phyloP scores from a whole-genome alignment of 2,888 invertebrate species.

The Bombyx huttoni region DNA sequence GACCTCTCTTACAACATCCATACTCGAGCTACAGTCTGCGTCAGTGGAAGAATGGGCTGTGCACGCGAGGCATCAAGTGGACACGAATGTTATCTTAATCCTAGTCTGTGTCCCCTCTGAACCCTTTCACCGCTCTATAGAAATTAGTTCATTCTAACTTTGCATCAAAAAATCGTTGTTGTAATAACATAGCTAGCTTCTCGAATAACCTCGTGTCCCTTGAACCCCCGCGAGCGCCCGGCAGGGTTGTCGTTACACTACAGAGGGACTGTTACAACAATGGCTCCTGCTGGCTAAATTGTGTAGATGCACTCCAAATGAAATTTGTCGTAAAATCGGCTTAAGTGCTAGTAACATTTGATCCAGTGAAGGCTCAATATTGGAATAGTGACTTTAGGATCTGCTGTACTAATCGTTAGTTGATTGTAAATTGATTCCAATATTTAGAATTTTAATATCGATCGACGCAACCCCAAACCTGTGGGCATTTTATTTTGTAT shows the following conservation, averaged over 20 bases:
- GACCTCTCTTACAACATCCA: conserved; percentile 25
- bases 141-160: conserved; percentile 39
- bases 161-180: conserved; percentile 36
- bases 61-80: conserved; percentile 56
- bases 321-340: neutral
- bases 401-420: conserved; percentile 66
- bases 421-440: conserved; percentile 64
- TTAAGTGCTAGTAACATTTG: conserved; percentile 16
- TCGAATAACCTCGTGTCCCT: conserved; percentile 65
- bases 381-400: conserved; percentile 54
- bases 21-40: conserved; percentile 40
- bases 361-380: conserved; percentile 56
- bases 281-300: neutral
- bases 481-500: conserved; percentile 63
- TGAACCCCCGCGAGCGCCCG: conserved; percentile 59
- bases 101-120: conserved; percentile 23
- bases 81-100: conserved; percentile 52
- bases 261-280: conserved; percentile 36
- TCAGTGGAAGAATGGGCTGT: conserved; percentile 37
- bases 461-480: conserved; percentile 38
- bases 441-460: conserved; percentile 57
- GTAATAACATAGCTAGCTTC: conserved; percentile 53
- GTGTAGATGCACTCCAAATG: neutral
- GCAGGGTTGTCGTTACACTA: conserved; percentile 63
- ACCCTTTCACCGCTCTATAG: conserved; percentile 30